Evolutionary conservation across 2,113 vertebrate species (phyloP).

Genomic region (Urocitellus parryii): DNA sequence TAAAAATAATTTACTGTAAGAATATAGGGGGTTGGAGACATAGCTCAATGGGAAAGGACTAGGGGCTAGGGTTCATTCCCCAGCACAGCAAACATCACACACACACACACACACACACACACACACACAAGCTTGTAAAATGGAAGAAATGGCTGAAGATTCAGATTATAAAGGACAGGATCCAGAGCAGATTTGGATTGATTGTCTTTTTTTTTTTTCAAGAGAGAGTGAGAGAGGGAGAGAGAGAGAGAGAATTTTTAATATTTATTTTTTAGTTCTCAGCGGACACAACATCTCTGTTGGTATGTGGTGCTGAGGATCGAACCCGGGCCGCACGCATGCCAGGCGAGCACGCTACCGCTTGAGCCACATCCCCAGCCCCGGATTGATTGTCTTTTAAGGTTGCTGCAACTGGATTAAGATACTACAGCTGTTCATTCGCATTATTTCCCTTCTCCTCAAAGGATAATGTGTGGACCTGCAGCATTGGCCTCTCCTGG

Average conservation of each 20-base stretch:
- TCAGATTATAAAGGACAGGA: neutral
- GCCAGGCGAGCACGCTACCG: too few species aligned
- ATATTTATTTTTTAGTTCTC: too few species aligned
- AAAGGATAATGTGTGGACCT: neutral
- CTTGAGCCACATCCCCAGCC: too few species aligned
- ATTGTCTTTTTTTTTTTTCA: too few species aligned
- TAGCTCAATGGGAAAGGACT: neutral
- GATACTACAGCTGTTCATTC: neutral
- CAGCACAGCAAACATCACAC: neutral
- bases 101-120: too few species aligned
- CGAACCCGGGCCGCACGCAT: too few species aligned
- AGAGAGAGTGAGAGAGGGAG: too few species aligned
- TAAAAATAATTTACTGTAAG: constrained; percentile 7
- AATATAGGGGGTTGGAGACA: neutral
- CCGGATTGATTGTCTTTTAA: constrained; percentile 27
- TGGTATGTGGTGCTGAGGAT: too few species aligned
- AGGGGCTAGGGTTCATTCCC: neutral
- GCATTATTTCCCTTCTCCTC: neutral
- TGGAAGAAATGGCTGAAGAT: too few species aligned
- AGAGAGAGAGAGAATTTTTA: too few species aligned
- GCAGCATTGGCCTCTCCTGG: neutral
- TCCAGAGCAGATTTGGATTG: neutral
- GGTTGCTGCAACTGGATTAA: neutral
- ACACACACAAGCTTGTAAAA: too few species aligned
- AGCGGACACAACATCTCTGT: too few species aligned